Percentiles rank a stretch among this genome's conserved stretches.
phyloP scores from a whole-genome alignment of 2,113 vertebrate species.

The Tetrao urogallus region DNA sequence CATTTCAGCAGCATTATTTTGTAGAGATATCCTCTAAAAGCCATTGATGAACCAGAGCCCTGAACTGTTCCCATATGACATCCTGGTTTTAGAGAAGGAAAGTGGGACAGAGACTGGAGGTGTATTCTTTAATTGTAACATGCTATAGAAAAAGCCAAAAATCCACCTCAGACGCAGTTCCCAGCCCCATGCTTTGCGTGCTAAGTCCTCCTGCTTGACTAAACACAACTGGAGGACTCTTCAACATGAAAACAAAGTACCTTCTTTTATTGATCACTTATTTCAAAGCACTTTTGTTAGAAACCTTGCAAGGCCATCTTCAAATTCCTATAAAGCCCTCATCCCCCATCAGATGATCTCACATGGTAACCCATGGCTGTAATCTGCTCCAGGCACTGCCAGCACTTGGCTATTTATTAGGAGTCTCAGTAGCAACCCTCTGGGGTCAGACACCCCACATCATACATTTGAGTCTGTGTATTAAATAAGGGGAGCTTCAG shows the following conservation, averaged over 20 bases:
- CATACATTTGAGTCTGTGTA: not conserved
- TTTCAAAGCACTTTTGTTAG: not conserved
- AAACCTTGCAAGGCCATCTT: not conserved
- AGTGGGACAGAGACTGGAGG: not conserved
- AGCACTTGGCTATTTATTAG: not conserved
- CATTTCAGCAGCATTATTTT: not conserved
- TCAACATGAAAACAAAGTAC: not conserved
- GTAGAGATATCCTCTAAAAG: not conserved
- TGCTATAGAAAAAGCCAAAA: not conserved
- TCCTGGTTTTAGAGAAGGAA: slow-evolving; percentile 4
- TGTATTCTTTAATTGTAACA: not conserved
- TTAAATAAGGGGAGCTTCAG: not conserved
- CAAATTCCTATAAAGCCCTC: not conserved
- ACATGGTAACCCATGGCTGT: not conserved
- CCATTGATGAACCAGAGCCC: not conserved
- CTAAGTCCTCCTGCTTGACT: not conserved
- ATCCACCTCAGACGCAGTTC: not conserved
- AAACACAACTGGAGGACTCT: not conserved
- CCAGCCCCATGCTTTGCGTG: not conserved
- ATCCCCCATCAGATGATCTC: too few species aligned
- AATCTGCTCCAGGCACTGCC: not conserved
- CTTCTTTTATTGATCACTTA: not conserved
- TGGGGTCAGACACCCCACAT: not conserved
- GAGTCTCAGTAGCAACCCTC: not conserved
- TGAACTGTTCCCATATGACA: not conserved